Percentiles rank a stretch among this genome's conserved stretches.
Evolutionary conservation across 2,797 vertebrate species (phyloP).

Genomic region (Acanthopagrus latus): DNA sequence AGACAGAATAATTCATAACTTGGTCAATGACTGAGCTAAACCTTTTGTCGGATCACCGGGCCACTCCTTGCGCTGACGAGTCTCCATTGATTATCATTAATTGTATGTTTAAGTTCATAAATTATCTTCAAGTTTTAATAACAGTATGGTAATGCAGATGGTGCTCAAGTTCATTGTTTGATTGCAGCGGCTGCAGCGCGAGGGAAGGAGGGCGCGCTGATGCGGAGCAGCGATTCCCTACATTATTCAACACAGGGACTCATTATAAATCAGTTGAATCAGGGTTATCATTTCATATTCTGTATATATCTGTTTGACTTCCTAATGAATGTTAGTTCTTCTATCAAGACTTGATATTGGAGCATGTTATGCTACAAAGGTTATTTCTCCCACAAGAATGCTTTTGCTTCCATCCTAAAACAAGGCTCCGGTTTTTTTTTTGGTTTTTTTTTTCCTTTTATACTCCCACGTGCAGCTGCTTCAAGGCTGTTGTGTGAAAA

Average conservation of each 20-base stretch:
- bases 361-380: slow-evolving; percentile 49
- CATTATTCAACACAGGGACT: slow-evolving; percentile 78
- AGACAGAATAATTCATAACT: slow-evolving; percentile 68
- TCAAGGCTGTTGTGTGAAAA: slow-evolving; percentile 24
- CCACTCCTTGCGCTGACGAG: slow-evolving; percentile 25
- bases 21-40: slow-evolving; percentile 58
- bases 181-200: slow-evolving; percentile 42
- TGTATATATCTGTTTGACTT: slow-evolving; percentile 60
- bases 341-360: slow-evolving; percentile 51
- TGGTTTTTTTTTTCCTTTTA: slow-evolving; percentile 15
- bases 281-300: slow-evolving; percentile 68
- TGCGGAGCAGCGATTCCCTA: slow-evolving; percentile 44
- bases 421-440: neutral
- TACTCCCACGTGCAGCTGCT: slow-evolving; percentile 24
- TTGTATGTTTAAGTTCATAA: slow-evolving; percentile 68
- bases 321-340: slow-evolving; percentile 62
- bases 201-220: slow-evolving; percentile 47
- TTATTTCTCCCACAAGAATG: slow-evolving; percentile 41
- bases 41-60: slow-evolving; percentile 54
- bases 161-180: slow-evolving; percentile 64
- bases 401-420: slow-evolving; percentile 17
- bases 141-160: slow-evolving; percentile 62
- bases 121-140: slow-evolving; percentile 66
- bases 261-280: slow-evolving; percentile 72
- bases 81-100: slow-evolving; percentile 72